phyloP scores from a whole-genome alignment of 1,140 invertebrate genomes.

The Bombus pyrosoma region DNA sequence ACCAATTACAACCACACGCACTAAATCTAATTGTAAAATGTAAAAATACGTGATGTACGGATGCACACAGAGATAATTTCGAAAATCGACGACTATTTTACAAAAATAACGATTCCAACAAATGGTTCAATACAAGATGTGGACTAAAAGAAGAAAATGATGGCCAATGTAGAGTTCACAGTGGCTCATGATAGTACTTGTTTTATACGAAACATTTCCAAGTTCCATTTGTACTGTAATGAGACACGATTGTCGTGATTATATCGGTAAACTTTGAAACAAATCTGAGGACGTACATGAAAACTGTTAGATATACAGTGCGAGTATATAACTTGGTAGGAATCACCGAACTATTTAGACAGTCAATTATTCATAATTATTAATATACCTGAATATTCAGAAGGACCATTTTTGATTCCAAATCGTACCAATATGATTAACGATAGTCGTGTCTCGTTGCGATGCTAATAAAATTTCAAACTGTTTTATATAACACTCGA shows the following conservation, averaged over 20 bases:
- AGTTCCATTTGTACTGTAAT: not conserved
- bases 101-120: not conserved
- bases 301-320: no score
- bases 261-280: no score
- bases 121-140: slow-evolving; percentile 26
- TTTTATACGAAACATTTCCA: not conserved
- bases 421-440: no score
- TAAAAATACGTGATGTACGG: slow-evolving; percentile 1
- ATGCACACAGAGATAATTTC: not conserved
- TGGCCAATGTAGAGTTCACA: not conserved
- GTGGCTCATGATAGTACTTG: not conserved
- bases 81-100: slow-evolving; percentile 4
- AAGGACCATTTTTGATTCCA: no score
- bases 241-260: no score
- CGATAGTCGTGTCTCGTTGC: not conserved
- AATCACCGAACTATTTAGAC: no score
- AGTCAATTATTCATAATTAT: no score
- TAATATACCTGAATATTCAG: no score
- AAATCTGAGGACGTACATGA: no score
- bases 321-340: no score
- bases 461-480: not conserved
- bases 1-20: slow-evolving; percentile 28
- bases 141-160: not conserved
- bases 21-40: slow-evolving; percentile 32
- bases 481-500: not conserved